A percentile compares a stretch with the other conserved stretches of the same genome.
phyloP scores from a whole-genome alignment of 2,113 vertebrate genomes.

The Willisornis vidua region DNA sequence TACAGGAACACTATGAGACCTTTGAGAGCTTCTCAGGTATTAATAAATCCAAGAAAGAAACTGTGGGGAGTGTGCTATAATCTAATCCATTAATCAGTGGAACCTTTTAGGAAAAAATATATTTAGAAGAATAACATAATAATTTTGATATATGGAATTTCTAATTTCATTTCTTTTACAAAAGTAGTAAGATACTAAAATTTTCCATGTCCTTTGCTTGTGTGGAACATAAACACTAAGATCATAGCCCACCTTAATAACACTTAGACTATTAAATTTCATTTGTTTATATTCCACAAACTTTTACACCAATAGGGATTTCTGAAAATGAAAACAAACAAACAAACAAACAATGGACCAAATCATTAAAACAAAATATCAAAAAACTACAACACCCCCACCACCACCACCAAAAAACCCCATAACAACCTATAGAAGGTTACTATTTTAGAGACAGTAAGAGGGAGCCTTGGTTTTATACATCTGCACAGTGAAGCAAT shows the following conservation, averaged over 20 bases:
- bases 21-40: not conserved
- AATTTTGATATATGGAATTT: not conserved
- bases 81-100: not conserved
- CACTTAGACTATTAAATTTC: no score
- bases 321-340: not conserved
- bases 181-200: not conserved
- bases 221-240: not conserved
- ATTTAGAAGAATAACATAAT: not conserved
- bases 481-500: not conserved
- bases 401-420: no score
- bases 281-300: not conserved
- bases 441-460: not conserved
- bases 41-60: not conserved
- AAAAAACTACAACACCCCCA: no score
- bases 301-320: not conserved
- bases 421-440: not conserved
- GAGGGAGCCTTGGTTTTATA: not conserved
- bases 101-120: not conserved
- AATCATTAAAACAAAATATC: not conserved
- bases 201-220: not conserved
- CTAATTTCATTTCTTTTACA: not conserved
- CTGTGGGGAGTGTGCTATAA: not conserved
- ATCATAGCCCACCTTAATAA: no score
- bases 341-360: no score
- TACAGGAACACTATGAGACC: not conserved